Percentiles rank a stretch among this genome's conserved stretches.
Conservation (phyloP, 2,888 invertebrate genomes). For the Pollenia angustigena region DNA sequence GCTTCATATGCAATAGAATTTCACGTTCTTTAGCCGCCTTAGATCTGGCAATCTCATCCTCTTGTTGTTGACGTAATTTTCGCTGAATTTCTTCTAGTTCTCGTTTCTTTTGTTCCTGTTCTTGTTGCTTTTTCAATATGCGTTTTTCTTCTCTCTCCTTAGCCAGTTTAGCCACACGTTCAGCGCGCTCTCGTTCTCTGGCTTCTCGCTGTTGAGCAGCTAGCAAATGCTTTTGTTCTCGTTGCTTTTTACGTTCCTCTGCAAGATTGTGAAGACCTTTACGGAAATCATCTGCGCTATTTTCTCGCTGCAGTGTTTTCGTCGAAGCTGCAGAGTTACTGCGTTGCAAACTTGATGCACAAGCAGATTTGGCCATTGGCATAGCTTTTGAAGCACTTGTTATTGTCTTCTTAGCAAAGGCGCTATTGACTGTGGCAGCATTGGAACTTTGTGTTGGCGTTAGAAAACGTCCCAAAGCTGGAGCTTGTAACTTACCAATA, state of each 20-base stretch:
- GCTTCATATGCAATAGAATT: conserved; percentile 79
- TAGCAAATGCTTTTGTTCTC: conserved; percentile 82
- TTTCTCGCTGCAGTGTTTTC: conserved; percentile 80
- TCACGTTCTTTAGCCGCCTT: conserved; percentile 79
- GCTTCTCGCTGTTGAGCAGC: conserved; percentile 82
- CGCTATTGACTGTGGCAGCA: conserved; percentile 72
- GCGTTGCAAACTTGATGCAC: conserved; percentile 76
- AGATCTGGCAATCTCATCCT: conserved; percentile 76
- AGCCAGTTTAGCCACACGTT: conserved; percentile 80
- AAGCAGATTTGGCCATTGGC: conserved; percentile 76
- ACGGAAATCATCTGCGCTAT: conserved; percentile 82
- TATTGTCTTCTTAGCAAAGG: conserved; percentile 79
- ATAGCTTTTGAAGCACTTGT: conserved; percentile 81
- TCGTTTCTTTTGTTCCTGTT: conserved; percentile 80
- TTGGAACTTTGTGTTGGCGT: conserved; percentile 81
- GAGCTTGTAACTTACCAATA: conserved; percentile 77
- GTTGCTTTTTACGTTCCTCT: conserved; percentile 83
- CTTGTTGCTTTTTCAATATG: conserved; percentile 79
- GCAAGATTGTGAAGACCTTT: conserved; percentile 79
- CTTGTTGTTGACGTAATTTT: conserved; percentile 80
- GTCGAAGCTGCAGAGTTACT: conserved; percentile 75
- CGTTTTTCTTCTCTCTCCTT: conserved; percentile 83
- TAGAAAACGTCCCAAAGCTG: conserved; percentile 80
- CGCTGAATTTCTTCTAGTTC: conserved; percentile 82
- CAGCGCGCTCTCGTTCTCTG: conserved; percentile 82